Base-by-base conservation (phyloP, 1,140 invertebrate species). In the Tetraneura akinire region DNA sequence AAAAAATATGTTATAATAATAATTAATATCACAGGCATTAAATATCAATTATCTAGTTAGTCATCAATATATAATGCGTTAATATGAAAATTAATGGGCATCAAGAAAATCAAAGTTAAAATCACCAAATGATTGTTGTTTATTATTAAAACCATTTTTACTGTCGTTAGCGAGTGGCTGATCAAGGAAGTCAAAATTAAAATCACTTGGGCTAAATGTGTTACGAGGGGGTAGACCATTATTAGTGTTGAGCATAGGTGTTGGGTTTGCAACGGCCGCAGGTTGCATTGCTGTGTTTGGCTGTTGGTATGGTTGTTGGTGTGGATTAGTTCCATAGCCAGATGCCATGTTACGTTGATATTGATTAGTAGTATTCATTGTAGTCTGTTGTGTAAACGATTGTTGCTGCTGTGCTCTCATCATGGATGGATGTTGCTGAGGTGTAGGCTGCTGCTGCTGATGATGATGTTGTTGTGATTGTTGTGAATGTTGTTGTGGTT, bases 131-230 rank as follows among this genome's bases (percentile, higher is more conserved):
- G 74, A 47, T 16, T 78, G 74, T 60, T 78, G 74, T 21, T 78
- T 78, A 6, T 78, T 78, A 23, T 62, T 60, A 62, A 60, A 78
- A 60, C 74, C 53, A 42, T 62, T 78, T 16, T 78, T 78, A 9
- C 37, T 60, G 42, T 78, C 74, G 47, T 62, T 78, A 62, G 74
- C 74, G 55, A 78, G 74, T 62, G 74, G 74, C 74, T 78, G 74
- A 62, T 78, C 74, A 5, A 78, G 74, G 10, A 78, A 78, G n/a
- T 78, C 74, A 29, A 78, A 78, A 78, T 60, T 78, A 16, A 78
- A 78, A 60, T 78, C 74, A 60, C 74, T 78, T 3, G 74, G 74
- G 26, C 74, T 78, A 57, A 78, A 78, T 16, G 74, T 62, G 5
- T 78, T 78, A 57, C 74, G 74, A 4, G 74, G 21, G 0, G 74